Percentiles rank a stretch among this genome's conserved stretches.
These are phyloP conservation scores for Hypsibius dujardini DNA, from an alignment of 1,140 invertebrate genomes.

Conservation along the genomic window DNA sequence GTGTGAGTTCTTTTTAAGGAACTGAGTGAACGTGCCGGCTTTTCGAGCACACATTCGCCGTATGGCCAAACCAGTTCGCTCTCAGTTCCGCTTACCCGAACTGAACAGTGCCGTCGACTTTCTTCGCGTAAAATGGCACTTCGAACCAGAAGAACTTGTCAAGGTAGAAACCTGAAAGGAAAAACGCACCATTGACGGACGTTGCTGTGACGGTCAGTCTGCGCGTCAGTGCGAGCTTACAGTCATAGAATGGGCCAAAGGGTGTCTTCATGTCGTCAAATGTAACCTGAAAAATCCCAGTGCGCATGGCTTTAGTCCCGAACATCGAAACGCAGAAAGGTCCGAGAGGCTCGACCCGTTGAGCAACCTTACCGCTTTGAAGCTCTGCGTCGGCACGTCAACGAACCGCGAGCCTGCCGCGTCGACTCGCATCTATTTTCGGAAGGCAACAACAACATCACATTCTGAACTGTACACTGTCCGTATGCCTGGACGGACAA, in stretches of 20 bases:
- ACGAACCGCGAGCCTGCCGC: slow-evolving; percentile 2
- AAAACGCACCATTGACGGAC: neutral
- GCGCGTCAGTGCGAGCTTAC: neutral
- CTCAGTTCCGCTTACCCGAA: neutral
- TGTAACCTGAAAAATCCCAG: neutral
- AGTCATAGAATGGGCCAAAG: slow-evolving; percentile 11
- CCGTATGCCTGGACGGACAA: neutral
- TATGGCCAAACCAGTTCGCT: too few relatives aligned
- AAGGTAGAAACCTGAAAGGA: slow-evolving; percentile 10
- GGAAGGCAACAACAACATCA: neutral
- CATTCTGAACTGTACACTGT: neutral
- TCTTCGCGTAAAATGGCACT: slow-evolving; percentile 13
- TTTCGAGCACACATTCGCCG: too few relatives aligned
- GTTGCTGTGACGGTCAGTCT: neutral
- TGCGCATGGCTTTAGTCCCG: neutral
- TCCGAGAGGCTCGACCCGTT: neutral
- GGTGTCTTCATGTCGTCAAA: slow-evolving; percentile 15
- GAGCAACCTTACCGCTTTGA: slow-evolving; percentile 13
- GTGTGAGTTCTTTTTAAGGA: too few relatives aligned
- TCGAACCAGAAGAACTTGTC: slow-evolving; percentile 17
- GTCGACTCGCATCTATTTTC: neutral
- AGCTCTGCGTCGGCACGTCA: slow-evolving; percentile 11
- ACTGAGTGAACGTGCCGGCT: too few relatives aligned
- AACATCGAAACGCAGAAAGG: neutral
- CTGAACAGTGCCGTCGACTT: neutral